These are phyloP conservation scores for Fragum fragum DNA, from an alignment of 2,888 invertebrate genomes.

Conservation along the genomic window DNA sequence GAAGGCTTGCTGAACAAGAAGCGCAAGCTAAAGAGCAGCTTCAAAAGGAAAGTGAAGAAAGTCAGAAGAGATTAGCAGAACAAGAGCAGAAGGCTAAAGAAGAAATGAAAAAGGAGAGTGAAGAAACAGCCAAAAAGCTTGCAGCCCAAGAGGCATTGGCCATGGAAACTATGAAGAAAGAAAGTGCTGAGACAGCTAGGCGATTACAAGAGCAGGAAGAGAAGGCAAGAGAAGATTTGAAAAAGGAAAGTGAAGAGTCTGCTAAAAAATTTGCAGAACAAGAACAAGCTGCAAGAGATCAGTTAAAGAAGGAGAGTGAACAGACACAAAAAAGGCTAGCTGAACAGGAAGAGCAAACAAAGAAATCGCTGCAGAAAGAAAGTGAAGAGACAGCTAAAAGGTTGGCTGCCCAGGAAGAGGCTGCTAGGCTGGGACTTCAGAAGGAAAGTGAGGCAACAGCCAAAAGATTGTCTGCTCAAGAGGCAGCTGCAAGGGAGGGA, in stretches of 20 bases:
- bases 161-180: conserved; percentile 55
- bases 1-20: conserved; percentile 53
- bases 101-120: conserved; percentile 62
- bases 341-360: conserved; percentile 59
- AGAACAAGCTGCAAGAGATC: conserved; percentile 52
- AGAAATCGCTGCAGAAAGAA: conserved; percentile 44
- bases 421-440: conserved; percentile 40
- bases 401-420: conserved; percentile 55
- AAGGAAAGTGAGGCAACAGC: conserved; percentile 55
- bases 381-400: conserved; percentile 50
- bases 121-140: conserved; percentile 54
- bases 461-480: conserved; percentile 60
- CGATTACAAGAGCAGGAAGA: conserved; percentile 58
- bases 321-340: conserved; percentile 53
- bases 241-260: conserved; percentile 59
- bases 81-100: conserved; percentile 56
- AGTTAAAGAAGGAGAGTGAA: conserved; percentile 56
- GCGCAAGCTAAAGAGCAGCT: conserved; percentile 53
- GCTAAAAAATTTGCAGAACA: conserved; percentile 54
- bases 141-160: conserved; percentile 57
- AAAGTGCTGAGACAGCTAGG: conserved; percentile 54
- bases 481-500: conserved; percentile 48
- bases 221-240: conserved; percentile 58
- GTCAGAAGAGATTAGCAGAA: conserved; percentile 58
- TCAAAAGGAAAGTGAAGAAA: conserved; percentile 51